A percentile compares a stretch with the other conserved stretches of the same genome.
phyloP scores from a whole-genome alignment of 2,113 vertebrate genomes.

The Pundamilia nyererei region DNA sequence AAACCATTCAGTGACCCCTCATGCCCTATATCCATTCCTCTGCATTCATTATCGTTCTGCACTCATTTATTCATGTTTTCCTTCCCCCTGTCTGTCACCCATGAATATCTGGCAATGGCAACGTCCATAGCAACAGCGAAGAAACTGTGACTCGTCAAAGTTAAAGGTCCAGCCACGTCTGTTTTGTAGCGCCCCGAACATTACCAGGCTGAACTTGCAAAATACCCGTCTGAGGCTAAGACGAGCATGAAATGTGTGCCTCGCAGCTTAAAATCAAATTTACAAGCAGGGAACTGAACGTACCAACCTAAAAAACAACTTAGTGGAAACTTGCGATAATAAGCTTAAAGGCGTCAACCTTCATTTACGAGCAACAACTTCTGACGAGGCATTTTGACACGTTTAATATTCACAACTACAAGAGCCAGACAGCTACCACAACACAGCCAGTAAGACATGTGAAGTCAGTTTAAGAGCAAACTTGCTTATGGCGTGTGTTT shows the following conservation, averaged over 20 bases:
- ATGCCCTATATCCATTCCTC: slow-evolving; percentile 1
- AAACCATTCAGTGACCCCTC: slow-evolving; percentile 22
- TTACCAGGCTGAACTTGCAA: neutral
- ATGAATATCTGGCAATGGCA: neutral
- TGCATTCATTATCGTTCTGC: slow-evolving; percentile 39
- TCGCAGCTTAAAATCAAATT: neutral
- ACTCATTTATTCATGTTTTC: neutral
- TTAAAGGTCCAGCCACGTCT: neutral
- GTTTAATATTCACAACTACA: slow-evolving; percentile 11
- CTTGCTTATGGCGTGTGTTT: neutral
- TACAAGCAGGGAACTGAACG: neutral
- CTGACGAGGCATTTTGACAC: slow-evolving; percentile 1
- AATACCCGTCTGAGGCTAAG: neutral
- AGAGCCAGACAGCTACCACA: neutral
- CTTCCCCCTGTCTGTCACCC: neutral
- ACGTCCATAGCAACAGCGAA: neutral
- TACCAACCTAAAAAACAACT: neutral
- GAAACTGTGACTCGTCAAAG: neutral
- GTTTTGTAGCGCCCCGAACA: neutral
- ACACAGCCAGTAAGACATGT: neutral
- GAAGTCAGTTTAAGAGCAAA: slow-evolving; percentile 21
- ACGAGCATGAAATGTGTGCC: neutral
- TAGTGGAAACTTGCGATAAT: neutral
- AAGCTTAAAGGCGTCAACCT: slow-evolving; percentile 2
- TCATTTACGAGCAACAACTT: slow-evolving; percentile 7